Percentiles rank a stretch among this genome's conserved stretches.
phyloP scores from a whole-genome alignment of 2,888 invertebrate genomes.

The Protonemura montana region DNA sequence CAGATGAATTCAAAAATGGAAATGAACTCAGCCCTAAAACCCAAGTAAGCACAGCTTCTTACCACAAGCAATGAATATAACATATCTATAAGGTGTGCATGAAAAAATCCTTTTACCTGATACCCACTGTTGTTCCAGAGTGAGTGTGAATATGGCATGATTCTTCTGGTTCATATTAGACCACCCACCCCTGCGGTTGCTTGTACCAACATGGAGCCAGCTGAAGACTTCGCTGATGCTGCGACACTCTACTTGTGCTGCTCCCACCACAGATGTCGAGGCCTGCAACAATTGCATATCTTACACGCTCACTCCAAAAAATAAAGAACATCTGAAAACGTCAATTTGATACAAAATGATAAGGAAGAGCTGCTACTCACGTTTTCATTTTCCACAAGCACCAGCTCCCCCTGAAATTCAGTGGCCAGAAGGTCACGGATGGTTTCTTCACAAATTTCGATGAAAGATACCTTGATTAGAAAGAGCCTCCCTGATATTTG shows the following conservation, averaged over 20 bases:
- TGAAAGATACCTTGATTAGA: constrained; percentile 74
- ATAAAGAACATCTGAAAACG: too few species aligned
- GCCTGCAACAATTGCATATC: constrained; percentile 47
- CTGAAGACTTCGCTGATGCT: constrained; percentile 74
- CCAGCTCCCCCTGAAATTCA: constrained; percentile 48
- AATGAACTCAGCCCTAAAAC: too few species aligned
- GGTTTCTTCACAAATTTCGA: constrained; percentile 74
- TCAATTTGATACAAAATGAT: too few species aligned
- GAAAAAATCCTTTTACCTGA: constrained; percentile 46
- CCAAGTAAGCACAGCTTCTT: not conserved
- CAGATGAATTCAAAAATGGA: too few species aligned
- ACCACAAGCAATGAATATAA: not conserved
- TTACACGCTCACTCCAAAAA: not conserved
- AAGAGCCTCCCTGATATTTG: constrained; percentile 71
- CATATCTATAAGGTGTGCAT: not conserved
- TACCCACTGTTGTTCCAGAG: constrained; percentile 76
- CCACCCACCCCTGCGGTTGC: constrained; percentile 58
- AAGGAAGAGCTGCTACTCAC: too few species aligned
- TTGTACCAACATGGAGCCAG: constrained; percentile 72
- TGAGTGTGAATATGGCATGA: constrained; percentile 76
- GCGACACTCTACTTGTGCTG: constrained; percentile 51
- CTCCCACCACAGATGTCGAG: constrained; percentile 48
- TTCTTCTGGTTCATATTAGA: constrained; percentile 53
- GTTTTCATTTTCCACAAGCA: constrained; percentile 48
- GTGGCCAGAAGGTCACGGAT: constrained; percentile 65